Evolutionary conservation across 2,888 invertebrate species (phyloP), one percentile per base, ranked within the genome.

Genomic region (Cotesia congregata): DNA sequence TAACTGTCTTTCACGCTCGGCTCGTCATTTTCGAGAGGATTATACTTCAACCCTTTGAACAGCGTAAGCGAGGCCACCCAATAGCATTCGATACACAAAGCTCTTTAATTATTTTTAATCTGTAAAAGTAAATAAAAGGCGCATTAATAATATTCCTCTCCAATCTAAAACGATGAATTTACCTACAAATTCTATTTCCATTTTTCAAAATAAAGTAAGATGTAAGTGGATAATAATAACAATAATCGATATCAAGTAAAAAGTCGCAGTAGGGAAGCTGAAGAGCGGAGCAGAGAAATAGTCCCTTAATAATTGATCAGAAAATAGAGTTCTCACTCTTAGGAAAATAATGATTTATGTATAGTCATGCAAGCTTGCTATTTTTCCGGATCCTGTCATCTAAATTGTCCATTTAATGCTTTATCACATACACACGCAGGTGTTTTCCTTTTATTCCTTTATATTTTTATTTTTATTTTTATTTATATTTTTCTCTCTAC

Each of bases 41-140:
- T 83, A 83, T 75, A 78, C 78, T 80, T 81, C 81, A 82, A 82
- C 83, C 83, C 83, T 83, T 83, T 78, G 68, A 71, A 75, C 78
- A 73, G 74, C 75, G 75, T 67, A 38, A 67, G 30, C 12, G 12
- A 50, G 70, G 62, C 60, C 38, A 38, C 69, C 64, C 67, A 39
- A 75, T 76, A 74, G 62, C 15, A 74, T 78, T 80, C 77, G 77
- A 78, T 80, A 76, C 70, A 60, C 20, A 68, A n/a, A 62, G 62
- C 62, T 62, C 62, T 40, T 15, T 40, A 68, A 40, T 40, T 15
- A 15, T n/a, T 30, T 41, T 62, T 9, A 30, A 40, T 62, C 7
- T 15, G 7, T 39, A 17, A 41, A 12, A 40, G 6, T 40, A 62
- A 72, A 40, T 40, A 41, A 64, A n/a, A 17, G 5, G 15, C 30